Percentiles rank a stretch among this genome's conserved stretches.
Conservation (phyloP, 2,797 vertebrate genomes). For the Mormyrops attenuatus region DNA sequence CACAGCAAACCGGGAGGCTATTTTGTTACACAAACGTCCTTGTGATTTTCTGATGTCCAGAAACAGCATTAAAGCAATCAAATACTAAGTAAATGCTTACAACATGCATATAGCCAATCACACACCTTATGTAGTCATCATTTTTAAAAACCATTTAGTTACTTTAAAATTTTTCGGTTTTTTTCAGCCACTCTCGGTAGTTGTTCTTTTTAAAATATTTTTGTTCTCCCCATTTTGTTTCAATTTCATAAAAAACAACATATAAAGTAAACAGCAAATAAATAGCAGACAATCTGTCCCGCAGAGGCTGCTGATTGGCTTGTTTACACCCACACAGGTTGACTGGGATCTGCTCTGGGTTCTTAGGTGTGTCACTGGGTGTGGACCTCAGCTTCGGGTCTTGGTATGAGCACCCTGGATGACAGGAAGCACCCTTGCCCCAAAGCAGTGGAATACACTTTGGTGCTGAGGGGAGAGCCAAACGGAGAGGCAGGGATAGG, state of each 20-base stretch:
- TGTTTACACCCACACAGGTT: constrained; percentile 35
- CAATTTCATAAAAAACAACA: constrained; percentile 67
- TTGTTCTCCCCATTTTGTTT: neutral
- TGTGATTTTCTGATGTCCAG: neutral
- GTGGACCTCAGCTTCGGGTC: constrained; percentile 83
- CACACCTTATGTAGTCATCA: neutral
- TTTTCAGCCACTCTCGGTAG: neutral
- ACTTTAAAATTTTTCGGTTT: neutral
- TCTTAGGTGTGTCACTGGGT: constrained; percentile 66
- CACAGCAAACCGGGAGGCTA: neutral
- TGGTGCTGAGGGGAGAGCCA: constrained; percentile 71
- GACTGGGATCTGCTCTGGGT: constrained; percentile 34
- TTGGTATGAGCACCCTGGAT: constrained; percentile 70
- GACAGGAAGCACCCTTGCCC: constrained; percentile 84
- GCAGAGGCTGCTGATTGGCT: constrained; percentile 72
- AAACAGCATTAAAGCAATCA: neutral
- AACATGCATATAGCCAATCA: constrained; percentile 10
- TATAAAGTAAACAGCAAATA: constrained; percentile 54
- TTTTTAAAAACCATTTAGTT: neutral
- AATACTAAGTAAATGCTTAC: constrained; percentile 7
- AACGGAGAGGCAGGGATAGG: constrained; percentile 65
- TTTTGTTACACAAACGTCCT: neutral
- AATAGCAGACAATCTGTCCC: constrained; percentile 69
- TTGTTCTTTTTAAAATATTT: neutral
- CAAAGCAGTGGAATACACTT: constrained; percentile 80